Evolutionary conservation across 2,888 invertebrate genomes (phyloP).

Genomic region (Orthosia gothica): DNA sequence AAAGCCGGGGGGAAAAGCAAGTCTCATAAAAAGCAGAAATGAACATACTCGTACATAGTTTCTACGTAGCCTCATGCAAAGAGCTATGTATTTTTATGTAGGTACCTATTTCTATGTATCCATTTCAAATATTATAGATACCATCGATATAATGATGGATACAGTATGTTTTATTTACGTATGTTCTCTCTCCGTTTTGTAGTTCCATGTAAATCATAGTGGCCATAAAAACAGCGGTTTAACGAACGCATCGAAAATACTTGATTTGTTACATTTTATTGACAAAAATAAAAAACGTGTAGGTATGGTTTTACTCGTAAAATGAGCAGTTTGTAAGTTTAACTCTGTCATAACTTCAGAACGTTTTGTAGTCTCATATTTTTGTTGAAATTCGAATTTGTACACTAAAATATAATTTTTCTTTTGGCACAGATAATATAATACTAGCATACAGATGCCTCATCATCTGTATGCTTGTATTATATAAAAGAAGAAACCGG

Average conservation of each 20-base stretch:
- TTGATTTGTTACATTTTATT: conserved; percentile 54
- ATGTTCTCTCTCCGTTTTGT: conserved; percentile 23
- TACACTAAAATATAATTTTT: too few relatives aligned
- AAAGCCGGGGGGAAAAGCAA: too few relatives aligned
- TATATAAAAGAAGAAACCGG: too few relatives aligned
- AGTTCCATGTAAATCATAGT: conserved; percentile 40
- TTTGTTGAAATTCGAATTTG: not conserved
- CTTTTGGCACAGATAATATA: too few relatives aligned
- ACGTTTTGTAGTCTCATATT: conserved; percentile 6
- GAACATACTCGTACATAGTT: too few relatives aligned
- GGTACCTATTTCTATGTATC: not conserved
- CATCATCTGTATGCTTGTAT: too few relatives aligned
- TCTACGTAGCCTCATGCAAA: too few relatives aligned
- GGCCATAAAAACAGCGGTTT: conserved; percentile 44
- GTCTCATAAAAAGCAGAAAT: too few relatives aligned
- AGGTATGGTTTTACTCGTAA: conserved; percentile 50
- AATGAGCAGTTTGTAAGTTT: conserved; percentile 50
- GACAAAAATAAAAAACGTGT: conserved; percentile 45
- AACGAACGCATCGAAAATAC: conserved; percentile 54
- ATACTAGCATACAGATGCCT: too few relatives aligned
- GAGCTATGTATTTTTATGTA: not conserved
- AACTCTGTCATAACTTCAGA: conserved; percentile 49
- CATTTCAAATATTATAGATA: not conserved
- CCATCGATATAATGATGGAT: too few relatives aligned
- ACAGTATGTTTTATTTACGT: not conserved